Conservation (phyloP, 1,140 invertebrate species). For the Macrobrachium rosenbergii region DNA sequence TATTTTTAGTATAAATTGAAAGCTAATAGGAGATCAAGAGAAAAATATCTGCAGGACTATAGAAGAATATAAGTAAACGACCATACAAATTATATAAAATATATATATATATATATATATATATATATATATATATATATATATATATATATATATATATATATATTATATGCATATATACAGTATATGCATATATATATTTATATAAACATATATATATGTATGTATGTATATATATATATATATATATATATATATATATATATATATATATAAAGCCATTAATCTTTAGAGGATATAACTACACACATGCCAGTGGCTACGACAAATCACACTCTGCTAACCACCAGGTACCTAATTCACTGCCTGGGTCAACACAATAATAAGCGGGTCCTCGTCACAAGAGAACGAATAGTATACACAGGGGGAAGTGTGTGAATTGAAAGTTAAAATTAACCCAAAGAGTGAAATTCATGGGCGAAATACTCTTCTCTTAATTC, state of each 20-base stretch:
- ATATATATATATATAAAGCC: constrained; percentile 21
- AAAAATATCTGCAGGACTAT: not conserved
- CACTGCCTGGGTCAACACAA: no score
- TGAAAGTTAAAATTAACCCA: no score
- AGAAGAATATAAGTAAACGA: not conserved
- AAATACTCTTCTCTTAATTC: no score
- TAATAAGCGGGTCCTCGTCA: no score
- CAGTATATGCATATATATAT: constrained; percentile 12
- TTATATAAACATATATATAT: constrained; percentile 25
- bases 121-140: constrained; percentile 25
- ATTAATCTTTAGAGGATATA: not conserved
- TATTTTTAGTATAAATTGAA: not conserved
- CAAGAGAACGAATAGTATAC: no score
- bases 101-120: constrained; percentile 32
- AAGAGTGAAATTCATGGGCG: no score
- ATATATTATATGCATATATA: constrained; percentile 17
- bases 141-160: constrained; percentile 34
- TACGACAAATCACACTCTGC: not conserved
- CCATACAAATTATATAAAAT: not conserved
- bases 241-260: constrained; percentile 20
- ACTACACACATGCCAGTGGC: not conserved
- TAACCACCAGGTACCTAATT: no score
- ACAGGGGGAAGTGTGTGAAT: no score
- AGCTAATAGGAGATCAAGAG: not conserved
- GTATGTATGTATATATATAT: constrained; percentile 19